These are phyloP conservation scores for Erythrolamprus reginae DNA, from an alignment of 2,113 vertebrate species.

Conservation along the genomic window DNA sequence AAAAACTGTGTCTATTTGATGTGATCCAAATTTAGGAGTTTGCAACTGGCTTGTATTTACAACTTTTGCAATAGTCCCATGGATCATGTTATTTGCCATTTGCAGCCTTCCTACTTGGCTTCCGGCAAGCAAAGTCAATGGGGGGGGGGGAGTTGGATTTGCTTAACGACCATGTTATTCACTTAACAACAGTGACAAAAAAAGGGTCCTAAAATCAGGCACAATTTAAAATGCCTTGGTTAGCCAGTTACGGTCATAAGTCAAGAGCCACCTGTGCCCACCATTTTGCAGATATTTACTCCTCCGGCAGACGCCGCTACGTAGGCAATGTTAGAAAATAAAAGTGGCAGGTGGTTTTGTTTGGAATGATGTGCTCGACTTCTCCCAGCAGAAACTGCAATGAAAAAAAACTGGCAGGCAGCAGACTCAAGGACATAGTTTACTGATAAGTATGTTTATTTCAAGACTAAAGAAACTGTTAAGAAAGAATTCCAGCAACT, in stretches of 20 bases:
- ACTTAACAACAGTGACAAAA: neutral
- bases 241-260: neutral
- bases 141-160: neutral
- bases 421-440: neutral
- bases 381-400: neutral
- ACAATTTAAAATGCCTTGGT: neutral
- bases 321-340: neutral
- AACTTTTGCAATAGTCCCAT: neutral
- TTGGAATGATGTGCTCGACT: neutral
- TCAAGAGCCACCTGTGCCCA: neutral
- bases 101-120: neutral
- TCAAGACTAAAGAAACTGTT: neutral
- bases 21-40: neutral
- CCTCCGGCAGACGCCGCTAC: neutral
- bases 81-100: neutral
- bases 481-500: neutral
- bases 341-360: neutral
- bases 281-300: neutral
- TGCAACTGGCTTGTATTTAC: neutral
- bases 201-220: neutral
- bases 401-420: neutral
- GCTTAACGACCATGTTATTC: neutral
- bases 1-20: too few relatives aligned
- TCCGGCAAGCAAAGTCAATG: neutral
- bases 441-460: neutral